Evolutionary conservation across 1,140 invertebrate species (phyloP).

Genomic region (Steinernema feltiae): DNA sequence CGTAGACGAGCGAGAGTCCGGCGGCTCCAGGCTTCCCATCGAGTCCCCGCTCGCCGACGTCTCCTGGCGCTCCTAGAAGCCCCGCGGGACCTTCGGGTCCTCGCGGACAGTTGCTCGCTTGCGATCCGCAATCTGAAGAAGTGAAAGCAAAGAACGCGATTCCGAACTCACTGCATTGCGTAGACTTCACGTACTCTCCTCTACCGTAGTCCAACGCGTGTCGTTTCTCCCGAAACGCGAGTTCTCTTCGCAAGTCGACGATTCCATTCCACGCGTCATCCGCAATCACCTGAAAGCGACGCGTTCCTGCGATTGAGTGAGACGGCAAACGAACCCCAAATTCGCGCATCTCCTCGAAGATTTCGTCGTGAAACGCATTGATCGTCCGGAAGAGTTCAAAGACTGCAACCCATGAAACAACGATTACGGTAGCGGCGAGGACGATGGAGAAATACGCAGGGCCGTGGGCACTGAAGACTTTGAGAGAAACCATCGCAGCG

Average conservation of each 20-base stretch:
- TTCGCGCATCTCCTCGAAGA: not conserved
- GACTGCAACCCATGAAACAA: not conserved
- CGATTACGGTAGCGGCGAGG: constrained; percentile 2
- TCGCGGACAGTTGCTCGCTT: not conserved
- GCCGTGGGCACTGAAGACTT: not conserved
- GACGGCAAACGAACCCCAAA: not conserved
- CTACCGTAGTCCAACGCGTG: constrained; percentile 2
- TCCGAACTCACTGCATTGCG: not conserved
- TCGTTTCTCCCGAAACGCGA: not conserved
- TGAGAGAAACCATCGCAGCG: not conserved
- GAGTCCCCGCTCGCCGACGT: not conserved
- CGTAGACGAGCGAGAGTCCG: not conserved
- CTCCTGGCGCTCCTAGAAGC: not conserved
- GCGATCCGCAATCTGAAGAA: not conserved
- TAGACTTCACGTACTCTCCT: not conserved
- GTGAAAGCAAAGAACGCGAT: not conserved
- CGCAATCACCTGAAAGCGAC: not conserved
- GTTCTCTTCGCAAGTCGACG: not conserved
- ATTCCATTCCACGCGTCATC: not conserved
- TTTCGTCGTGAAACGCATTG: not conserved
- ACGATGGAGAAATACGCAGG: not conserved
- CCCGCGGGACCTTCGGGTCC: not conserved
- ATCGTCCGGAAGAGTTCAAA: not conserved
- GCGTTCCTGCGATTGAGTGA: not conserved
- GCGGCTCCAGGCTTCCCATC: not conserved